Evolutionary conservation across 1,140 invertebrate species (phyloP).

Genomic region (Caenorhabditis brenneri): DNA sequence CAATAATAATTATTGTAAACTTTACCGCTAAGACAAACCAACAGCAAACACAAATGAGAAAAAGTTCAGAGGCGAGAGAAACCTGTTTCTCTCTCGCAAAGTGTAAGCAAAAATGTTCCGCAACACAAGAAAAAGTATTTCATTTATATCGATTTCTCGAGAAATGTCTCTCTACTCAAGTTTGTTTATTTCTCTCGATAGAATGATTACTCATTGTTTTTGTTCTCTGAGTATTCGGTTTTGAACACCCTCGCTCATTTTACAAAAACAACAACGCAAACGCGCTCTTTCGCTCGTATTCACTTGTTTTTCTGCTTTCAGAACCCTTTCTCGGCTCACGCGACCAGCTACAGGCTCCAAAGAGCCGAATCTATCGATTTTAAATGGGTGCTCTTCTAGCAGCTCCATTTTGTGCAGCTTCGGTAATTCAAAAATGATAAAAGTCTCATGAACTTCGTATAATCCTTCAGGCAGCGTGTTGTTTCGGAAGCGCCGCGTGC

Average conservation of each 20-base stretch:
- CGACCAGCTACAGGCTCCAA: background rate
- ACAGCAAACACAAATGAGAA: too few relatives aligned
- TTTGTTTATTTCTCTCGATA: background rate
- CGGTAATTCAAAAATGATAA: constrained; percentile 58
- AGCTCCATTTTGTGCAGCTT: constrained; percentile 64
- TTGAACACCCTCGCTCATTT: background rate
- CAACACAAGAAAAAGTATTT: background rate
- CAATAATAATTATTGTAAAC: too few relatives aligned
- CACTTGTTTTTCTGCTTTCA: background rate
- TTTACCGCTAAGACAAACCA: too few relatives aligned
- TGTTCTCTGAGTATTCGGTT: background rate
- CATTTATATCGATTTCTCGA: background rate
- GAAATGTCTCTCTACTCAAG: too few relatives aligned
- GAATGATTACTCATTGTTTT: background rate
- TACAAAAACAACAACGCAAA: background rate
- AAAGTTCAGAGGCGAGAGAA: too few relatives aligned
- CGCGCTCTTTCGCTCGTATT: background rate
- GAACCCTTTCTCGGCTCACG: background rate
- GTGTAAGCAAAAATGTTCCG: too few relatives aligned
- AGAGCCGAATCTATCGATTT: background rate
- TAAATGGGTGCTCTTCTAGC: constrained; percentile 66
- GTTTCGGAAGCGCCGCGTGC: constrained; percentile 93
- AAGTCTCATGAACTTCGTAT: too few relatives aligned
- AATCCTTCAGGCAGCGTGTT: constrained; percentile 91
- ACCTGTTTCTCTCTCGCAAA: too few relatives aligned